Percentiles rank a stretch among this genome's conserved stretches.
These are phyloP conservation scores for Diceros bicornis DNA, from an alignment of 2,797 vertebrate genomes.

Conservation along the genomic window DNA sequence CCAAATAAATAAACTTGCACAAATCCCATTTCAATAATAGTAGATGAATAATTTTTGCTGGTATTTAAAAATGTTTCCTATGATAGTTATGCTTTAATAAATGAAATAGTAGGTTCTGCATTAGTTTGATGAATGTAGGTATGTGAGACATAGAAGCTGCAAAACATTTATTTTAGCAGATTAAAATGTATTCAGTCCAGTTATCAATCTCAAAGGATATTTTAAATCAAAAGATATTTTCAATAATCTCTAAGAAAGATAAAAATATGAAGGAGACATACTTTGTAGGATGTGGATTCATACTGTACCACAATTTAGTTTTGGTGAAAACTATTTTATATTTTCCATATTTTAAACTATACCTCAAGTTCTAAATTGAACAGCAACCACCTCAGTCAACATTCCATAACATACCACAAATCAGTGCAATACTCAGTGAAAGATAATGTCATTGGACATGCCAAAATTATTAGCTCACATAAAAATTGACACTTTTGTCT, in stretches of 20 bases:
- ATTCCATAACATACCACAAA: neutral
- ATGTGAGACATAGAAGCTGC: neutral
- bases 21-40: neutral
- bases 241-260: neutral
- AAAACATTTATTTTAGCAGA: neutral
- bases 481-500: neutral
- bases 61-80: neutral
- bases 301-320: neutral
- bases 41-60: neutral
- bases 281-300: neutral
- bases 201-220: neutral
- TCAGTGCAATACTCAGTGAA: neutral
- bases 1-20: neutral
- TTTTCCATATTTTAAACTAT: neutral
- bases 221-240: neutral
- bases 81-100: neutral
- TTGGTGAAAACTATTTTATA: neutral
- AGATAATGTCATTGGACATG: neutral
- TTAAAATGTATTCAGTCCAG: neutral
- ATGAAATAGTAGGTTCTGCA: neutral
- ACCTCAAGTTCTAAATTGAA: neutral
- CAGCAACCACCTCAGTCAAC: neutral
- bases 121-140: neutral
- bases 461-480: neutral
- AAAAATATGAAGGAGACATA: neutral